Evolutionary conservation across 2,888 invertebrate genomes (phyloP).

Genomic region (Agriopis leucophaearia): DNA sequence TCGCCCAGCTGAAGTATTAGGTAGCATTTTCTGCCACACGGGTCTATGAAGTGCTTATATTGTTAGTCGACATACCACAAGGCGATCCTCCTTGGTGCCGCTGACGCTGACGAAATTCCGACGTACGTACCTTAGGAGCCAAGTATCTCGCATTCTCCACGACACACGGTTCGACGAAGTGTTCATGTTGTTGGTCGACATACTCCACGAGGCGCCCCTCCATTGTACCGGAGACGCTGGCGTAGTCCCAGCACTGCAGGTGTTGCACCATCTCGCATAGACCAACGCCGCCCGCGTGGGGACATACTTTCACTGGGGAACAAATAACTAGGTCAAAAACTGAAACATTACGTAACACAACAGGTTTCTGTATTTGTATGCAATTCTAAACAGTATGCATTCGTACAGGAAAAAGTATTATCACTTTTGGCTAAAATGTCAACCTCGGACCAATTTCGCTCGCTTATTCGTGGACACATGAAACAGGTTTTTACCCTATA

Average conservation of each 20-base stretch:
- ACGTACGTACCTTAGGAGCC: slow-evolving; percentile 88
- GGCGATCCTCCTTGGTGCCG: slow-evolving; percentile 89
- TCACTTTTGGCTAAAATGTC: too few relatives aligned
- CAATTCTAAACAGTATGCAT: too few relatives aligned
- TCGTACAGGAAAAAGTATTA: too few relatives aligned
- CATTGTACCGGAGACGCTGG: slow-evolving; percentile 90
- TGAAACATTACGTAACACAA: not conserved
- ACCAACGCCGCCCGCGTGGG: slow-evolving; percentile 98
- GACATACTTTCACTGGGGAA: slow-evolving; percentile 94
- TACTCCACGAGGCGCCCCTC: slow-evolving; percentile 93
- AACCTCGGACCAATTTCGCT: not conserved
- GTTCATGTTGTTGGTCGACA: slow-evolving; percentile 96
- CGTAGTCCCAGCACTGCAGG: slow-evolving; percentile 95
- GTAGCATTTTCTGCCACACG: slow-evolving; percentile 70
- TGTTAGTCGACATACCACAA: slow-evolving; percentile 95
- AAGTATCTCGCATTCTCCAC: slow-evolving; percentile 91
- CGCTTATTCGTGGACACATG: too few relatives aligned
- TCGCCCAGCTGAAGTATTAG: too few relatives aligned
- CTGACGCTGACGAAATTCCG: slow-evolving; percentile 93
- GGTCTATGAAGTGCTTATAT: slow-evolving; percentile 94
- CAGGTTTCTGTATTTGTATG: too few relatives aligned
- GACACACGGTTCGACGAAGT: slow-evolving; percentile 91
- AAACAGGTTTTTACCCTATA: not conserved
- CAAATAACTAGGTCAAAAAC: not conserved
- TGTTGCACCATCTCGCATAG: slow-evolving; percentile 98